These are phyloP conservation scores for Babylonia areolata DNA, from an alignment of 1,140 invertebrate genomes.

Conservation along the genomic window DNA sequence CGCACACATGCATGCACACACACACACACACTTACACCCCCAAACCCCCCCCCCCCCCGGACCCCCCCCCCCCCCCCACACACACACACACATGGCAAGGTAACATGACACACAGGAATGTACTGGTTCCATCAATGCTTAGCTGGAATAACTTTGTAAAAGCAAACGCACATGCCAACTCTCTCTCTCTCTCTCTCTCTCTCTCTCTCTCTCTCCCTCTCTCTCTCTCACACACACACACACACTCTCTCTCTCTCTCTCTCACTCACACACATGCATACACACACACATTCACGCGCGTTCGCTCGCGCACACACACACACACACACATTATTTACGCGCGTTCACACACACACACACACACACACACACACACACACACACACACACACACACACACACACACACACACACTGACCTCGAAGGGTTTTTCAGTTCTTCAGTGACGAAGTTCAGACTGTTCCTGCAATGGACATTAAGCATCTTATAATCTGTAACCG, in stretches of 20 bases:
- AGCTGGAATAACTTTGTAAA: no score
- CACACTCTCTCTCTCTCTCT: background rate
- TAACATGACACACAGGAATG: no score
- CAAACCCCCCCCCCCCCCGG: background rate
- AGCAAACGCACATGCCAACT: no score
- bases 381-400: conserved; percentile 24
- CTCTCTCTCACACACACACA: background rate
- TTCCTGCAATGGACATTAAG: conserved; percentile 41
- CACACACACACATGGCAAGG: conserved; percentile 6
- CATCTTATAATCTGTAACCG: no score
- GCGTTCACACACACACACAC: conserved; percentile 18
- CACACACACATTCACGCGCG: conserved; percentile 17
- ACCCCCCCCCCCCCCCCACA: background rate
- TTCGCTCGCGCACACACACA: background rate
- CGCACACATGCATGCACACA: conserved; percentile 6
- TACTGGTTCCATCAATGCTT: no score
- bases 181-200: no score
- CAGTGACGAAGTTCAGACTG: conserved; percentile 83
- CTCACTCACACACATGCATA: background rate
- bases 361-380: conserved; percentile 8
- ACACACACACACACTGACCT: conserved; percentile 31
- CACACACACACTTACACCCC: background rate
- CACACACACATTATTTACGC: background rate
- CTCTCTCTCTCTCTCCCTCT: no score
- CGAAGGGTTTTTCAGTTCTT: conserved; percentile 88